Evolutionary conservation across 2,888 invertebrate genomes (phyloP).

Genomic region (Callimorpha dominula): DNA sequence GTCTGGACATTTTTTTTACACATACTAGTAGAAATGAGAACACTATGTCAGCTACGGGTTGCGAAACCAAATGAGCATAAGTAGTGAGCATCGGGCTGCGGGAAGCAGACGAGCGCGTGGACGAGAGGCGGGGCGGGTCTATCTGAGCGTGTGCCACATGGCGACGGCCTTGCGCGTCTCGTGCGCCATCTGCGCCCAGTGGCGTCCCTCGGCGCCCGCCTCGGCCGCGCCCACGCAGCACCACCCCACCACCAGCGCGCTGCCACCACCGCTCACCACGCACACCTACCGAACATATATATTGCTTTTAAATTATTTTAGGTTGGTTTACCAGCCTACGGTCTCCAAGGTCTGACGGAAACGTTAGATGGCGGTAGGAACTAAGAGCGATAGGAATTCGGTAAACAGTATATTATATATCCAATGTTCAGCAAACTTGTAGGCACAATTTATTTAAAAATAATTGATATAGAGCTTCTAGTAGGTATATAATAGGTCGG

Average conservation of each 20-base stretch:
- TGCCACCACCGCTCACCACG: conserved; percentile 80
- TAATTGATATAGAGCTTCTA: too few species aligned
- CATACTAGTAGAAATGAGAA: neutral
- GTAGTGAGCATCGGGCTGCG: neutral
- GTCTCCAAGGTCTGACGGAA: too few species aligned
- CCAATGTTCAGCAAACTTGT: too few species aligned
- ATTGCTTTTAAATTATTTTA: neutral
- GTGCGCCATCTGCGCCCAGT: conserved; percentile 96
- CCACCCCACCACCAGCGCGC: conserved; percentile 88
- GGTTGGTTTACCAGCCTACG: too few species aligned
- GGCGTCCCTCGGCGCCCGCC: conserved; percentile 90
- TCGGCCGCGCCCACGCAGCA: conserved; percentile 91
- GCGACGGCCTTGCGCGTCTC: conserved; percentile 95
- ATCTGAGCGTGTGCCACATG: conserved; percentile 95
- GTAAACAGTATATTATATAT: too few species aligned
- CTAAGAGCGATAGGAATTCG: too few species aligned
- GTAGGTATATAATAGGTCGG: too few species aligned
- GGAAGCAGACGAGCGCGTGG: conserved; percentile 17
- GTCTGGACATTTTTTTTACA: too few species aligned
- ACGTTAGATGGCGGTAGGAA: too few species aligned
- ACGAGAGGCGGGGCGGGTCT: conserved; percentile 59
- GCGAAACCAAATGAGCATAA: neutral
- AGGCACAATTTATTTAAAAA: too few species aligned
- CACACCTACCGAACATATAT: conserved; percentile 68
- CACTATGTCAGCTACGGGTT: neutral